Base-by-base conservation (phyloP, 2,888 invertebrate genomes). In the Drosophila falleni region DNA sequence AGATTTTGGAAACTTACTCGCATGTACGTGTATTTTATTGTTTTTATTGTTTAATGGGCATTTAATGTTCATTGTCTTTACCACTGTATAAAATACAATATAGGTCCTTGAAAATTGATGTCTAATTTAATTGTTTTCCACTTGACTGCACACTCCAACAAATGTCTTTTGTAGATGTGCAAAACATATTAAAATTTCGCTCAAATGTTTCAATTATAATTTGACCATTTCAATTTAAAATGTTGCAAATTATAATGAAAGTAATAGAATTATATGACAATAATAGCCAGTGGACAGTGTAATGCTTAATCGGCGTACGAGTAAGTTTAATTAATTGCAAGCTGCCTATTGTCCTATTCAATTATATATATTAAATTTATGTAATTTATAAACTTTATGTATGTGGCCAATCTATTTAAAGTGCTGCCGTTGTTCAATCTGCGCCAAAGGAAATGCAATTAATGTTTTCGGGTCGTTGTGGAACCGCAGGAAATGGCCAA, bases 371-470 rank as follows among this genome's bases (percentile, higher is more conserved):
- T 23, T 23, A 23, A 23, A 23, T 23, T 2, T 23, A 23, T 23
- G 23, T 23, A 23, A 2, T 23, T 3, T 23, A 23, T 23, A 23
- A 23, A 23, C 3, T 2, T 1, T 23, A 35, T 35, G 5, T 5
- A 35, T 11, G 37, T 19, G 1, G 5, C 11, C 16, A 31, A 37
- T 53, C 15, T 37, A 19, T 56, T 26, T 58, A 72, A 33, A 31
- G 44, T 46, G 33, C 42, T 49, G 19, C 56, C 55, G 53, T 51
- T 62, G 44, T 42, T 51, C 47, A 47, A 71, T 53, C 62, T 60
- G 46, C 31, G 42, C 10, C 49, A 13, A 61, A 64, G 68, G 71
- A 66, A 71, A 53, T 63, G 70, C 70, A 77, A 77, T 77, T 77
- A 77, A 64, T 56, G 59, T 44, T 55, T 67, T 66, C 35, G 61